Evolutionary conservation across 2,113 vertebrate species (phyloP), one percentile per base, ranked within the genome.

Genomic region (Scatophagus argus): DNA sequence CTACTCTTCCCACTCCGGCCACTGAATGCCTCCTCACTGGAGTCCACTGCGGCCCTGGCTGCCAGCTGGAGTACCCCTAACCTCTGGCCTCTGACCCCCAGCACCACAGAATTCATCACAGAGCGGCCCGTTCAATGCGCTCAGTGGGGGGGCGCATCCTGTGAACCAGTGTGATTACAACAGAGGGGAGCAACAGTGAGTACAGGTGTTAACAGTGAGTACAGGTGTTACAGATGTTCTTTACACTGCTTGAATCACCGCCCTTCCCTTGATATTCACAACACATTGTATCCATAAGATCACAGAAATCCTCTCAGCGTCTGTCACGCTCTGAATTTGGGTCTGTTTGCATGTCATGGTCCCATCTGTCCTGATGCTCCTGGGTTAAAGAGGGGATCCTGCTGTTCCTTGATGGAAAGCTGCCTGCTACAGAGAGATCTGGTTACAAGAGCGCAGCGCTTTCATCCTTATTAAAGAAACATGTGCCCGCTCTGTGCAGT

Each of bases 391-490:
- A 84, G 86, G 88, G 91, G 84, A 93, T 93, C 94, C 92, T 91
- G 94, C 94, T 94, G 94, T 91, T 94, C 79, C 82, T 86, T 89
- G 89, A 93, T 91, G 92, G 92, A 93, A 92, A 91, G 92, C 92
- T 91, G 87, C 86, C 86, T 84, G 92, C 92, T 88, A 93, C 91
- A 94, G 81, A 92, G 85, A 87, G 93, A 94, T 95, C 93, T 69
- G 76, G 89, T 95, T 95, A 94, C 94, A 91, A 86, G 84, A 93
- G 88, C 55, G 43, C 88, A 39, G 59, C 25, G 67, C 94, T 94
- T 95, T 95, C 94, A 95, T 95, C 94, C 88, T 95, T 93, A 94
- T 94, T 93, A 91, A 94, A 95, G 85, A 94, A 95, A 94, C 87
- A 89, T 94, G 94, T 93, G 92, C 70, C 51, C 51, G 39, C 72